Evolutionary conservation across 2,888 invertebrate species (phyloP).

Genomic region (Caradrina kadenii): DNA sequence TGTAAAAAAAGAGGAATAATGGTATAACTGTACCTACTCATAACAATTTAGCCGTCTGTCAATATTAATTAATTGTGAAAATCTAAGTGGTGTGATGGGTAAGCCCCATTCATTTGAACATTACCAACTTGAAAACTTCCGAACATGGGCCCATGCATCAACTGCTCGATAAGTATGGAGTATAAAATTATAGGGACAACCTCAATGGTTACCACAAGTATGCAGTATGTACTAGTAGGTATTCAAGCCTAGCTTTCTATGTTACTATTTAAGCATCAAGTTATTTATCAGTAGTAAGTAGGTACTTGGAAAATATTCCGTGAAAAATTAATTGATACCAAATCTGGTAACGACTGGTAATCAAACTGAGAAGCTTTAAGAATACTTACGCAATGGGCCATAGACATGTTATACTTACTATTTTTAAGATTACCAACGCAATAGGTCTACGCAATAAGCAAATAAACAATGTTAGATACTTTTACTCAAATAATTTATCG

Average conservation of each 20-base stretch:
- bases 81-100: not conserved
- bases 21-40: too few relatives aligned
- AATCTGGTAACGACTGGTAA: slow-evolving; percentile 53
- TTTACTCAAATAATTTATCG: too few relatives aligned
- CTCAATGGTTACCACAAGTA: slow-evolving; percentile 17
- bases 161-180: slow-evolving; percentile 23
- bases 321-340: slow-evolving; percentile 71
- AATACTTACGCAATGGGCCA: slow-evolving; percentile 38
- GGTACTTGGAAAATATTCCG: slow-evolving; percentile 48
- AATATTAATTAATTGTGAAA: not conserved
- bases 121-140: not conserved
- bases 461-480: not conserved
- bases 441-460: not conserved
- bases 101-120: not conserved
- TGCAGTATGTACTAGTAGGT: slow-evolving; percentile 1
- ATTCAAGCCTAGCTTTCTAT: slow-evolving; percentile 52
- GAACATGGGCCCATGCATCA: not conserved
- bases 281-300: slow-evolving; percentile 36
- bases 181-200: slow-evolving; percentile 22
- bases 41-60: too few relatives aligned
- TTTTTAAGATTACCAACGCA: slow-evolving; percentile 39
- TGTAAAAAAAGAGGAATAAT: too few relatives aligned
- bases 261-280: slow-evolving; percentile 52
- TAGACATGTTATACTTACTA: slow-evolving; percentile 36
- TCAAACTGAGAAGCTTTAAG: slow-evolving; percentile 40